These are phyloP conservation scores for Melanotaenia nigrans DNA, from an alignment of 2,797 vertebrate species.

Conservation along the genomic window DNA sequence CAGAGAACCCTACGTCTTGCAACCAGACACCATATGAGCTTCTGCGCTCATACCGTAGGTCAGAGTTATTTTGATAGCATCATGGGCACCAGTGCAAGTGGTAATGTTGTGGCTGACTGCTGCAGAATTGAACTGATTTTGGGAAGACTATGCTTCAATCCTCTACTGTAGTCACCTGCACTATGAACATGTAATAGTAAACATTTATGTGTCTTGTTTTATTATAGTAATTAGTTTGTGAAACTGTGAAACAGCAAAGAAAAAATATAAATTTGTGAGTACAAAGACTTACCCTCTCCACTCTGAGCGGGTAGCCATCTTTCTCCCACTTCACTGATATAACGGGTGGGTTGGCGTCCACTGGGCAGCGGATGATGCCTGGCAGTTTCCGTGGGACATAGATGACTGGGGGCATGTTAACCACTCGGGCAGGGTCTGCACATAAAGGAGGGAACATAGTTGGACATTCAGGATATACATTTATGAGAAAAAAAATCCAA, in stretches of 20 bases:
- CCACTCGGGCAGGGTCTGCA: slow-evolving; percentile 95
- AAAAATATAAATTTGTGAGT: neutral
- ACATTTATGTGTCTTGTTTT: too few relatives aligned
- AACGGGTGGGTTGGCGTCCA: slow-evolving; percentile 97
- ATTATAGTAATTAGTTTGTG: neutral
- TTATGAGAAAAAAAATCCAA: neutral
- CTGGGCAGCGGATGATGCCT: slow-evolving; percentile 97
- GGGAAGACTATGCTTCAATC: too few relatives aligned
- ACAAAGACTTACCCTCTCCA: slow-evolving; percentile 80
- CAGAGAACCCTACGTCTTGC: neutral
- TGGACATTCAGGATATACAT: neutral
- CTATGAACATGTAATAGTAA: too few relatives aligned
- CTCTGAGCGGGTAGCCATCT: slow-evolving; percentile 93
- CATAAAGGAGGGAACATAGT: neutral
- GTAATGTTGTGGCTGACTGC: neutral
- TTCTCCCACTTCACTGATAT: slow-evolving; percentile 98
- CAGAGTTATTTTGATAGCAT: too few relatives aligned
- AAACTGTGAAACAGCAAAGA: neutral
- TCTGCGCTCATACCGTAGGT: neutral
- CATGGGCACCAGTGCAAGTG: neutral
- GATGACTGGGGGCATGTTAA: slow-evolving; percentile 98
- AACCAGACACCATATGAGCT: neutral
- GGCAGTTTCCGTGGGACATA: slow-evolving; percentile 97
- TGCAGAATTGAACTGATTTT: neutral
- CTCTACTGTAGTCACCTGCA: too few relatives aligned